Base-by-base conservation (phyloP, 2,888 invertebrate species). In the Ophion ellenae region DNA sequence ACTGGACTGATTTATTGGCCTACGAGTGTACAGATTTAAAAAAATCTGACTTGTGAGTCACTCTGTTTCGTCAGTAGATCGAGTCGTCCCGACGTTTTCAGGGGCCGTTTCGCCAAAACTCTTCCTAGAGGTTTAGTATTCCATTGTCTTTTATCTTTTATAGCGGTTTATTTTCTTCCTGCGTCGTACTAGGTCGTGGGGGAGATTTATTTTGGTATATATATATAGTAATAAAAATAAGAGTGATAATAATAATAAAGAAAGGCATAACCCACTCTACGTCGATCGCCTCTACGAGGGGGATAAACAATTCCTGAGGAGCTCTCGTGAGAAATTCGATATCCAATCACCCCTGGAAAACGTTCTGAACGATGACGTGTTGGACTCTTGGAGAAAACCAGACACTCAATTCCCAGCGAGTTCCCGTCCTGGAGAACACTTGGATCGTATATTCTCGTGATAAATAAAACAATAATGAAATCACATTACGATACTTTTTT, bases 331-430 rank as follows among this genome's bases (percentile, higher is more conserved):
- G 82, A 80, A 87, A 87, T 76, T 86, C 80, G 76, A 87, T 83
- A 86, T 82, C 71, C 83, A 83, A 86, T 83, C 61, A 74, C 63
- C 82, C 32, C 20, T 64, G 59, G 64, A 61, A 61, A 53, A 75
- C 64, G 24, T 66, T 82, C 10, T 32, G 36, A n/a, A 32, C 40
- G 47, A 40, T 63, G 40, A 74, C 63, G 63, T 14, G 40, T 6
- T 45, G 53, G 67, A 69, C 59, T 63, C 69, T 70, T 81, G 53
- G 64, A 77, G 87, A 82, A 82, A 86, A 85, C 86, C 83, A 86
- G 84, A 75, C 61, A 75, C 63, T 53, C 32, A 61, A 64, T 47
- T 20, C 24, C 40, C 28, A 45, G 17, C 57, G 36, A 24, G 17
- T 36, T 9, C 45, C 17, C 24, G 45, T 47, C 61, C 11, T 47